Conservation (phyloP, 2,113 vertebrate species). For the Climacteris rufus region DNA sequence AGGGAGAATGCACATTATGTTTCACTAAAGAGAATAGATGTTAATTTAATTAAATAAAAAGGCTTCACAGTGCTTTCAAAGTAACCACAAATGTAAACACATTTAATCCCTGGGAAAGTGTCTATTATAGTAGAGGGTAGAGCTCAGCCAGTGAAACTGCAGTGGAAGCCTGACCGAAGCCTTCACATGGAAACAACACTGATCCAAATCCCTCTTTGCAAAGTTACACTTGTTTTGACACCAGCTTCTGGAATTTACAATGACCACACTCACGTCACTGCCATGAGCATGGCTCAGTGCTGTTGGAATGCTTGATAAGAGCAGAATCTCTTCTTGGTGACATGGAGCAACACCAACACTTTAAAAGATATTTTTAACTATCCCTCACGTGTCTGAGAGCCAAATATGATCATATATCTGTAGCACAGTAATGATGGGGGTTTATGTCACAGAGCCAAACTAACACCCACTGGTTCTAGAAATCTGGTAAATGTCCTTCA, state of each 20-base stretch:
- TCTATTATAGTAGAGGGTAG: not conserved
- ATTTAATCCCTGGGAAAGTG: not conserved
- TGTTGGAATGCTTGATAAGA: not conserved
- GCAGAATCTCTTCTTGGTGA: not conserved
- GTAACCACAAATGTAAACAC: constrained; percentile 38
- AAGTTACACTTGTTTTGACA: not conserved
- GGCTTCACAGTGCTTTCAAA: constrained; percentile 44
- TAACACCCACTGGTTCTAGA: not conserved
- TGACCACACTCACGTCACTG: accelerated
- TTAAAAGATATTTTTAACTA: not conserved
- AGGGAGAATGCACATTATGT: constrained; percentile 21
- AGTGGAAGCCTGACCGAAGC: not conserved
- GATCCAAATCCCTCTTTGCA: not conserved
- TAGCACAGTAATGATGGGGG: not conserved
- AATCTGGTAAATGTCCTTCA: not conserved
- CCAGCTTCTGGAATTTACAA: not conserved
- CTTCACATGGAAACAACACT: not conserved
- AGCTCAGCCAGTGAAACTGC: not conserved
- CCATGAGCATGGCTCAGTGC: accelerated
- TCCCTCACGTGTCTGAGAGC: not conserved
- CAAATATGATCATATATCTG: not conserved
- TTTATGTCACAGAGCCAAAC: not conserved
- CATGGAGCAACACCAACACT: not conserved
- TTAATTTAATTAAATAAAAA: constrained; percentile 54
- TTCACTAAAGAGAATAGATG: constrained; percentile 42